Base-by-base conservation (phyloP, 1,140 invertebrate species). In the Brachionus calyciflorus region DNA sequence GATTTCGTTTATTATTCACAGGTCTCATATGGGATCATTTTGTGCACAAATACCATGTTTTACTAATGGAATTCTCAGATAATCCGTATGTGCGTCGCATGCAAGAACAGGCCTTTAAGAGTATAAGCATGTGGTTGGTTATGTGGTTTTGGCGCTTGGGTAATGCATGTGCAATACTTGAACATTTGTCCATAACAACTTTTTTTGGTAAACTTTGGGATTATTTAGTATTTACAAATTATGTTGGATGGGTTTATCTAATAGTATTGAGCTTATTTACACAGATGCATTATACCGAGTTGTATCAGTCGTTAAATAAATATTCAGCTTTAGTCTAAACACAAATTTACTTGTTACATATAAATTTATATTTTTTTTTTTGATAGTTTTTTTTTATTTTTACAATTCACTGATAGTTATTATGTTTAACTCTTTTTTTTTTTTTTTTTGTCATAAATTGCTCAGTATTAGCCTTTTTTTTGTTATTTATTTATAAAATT, bases 111-210 rank as follows among this genome's bases (percentile, higher is more conserved):
- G 21, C 60, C 1, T 65, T 65, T 9, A 65, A 65, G 19, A 44
- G 37, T 24, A 65, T 65, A 5, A 28, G 37, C 21, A 65, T 65
- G 60, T 65, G 60, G 60, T 21, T 65, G 33, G 44, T 65, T n/a
- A 65, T 65, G 60, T 65, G 60, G 60, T 65, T 65, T 41, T 65
- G 60, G 60, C 33, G 60, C 12, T 46, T 65, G 40, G 60, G 60
- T n/a, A 65, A 65, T n/a, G 60, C 60, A 4, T 65, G 60, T 44
- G 40, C 60, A 19, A 65, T 65, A 1, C 37, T 65, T 19, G 60
- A 65, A 26, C 60, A 65, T 44, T 44, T 65, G 21, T 41, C 40
- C 2, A 12, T 65, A 12, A 44, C 60, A 3, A 44, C 7, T 12
- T 65, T 65, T 65, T 65, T 65, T 65, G 24, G 24, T 5, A 65